Base-by-base conservation (phyloP, 53 echinoderm and acorn worm species). In the Zoroaster sp. region DNA sequence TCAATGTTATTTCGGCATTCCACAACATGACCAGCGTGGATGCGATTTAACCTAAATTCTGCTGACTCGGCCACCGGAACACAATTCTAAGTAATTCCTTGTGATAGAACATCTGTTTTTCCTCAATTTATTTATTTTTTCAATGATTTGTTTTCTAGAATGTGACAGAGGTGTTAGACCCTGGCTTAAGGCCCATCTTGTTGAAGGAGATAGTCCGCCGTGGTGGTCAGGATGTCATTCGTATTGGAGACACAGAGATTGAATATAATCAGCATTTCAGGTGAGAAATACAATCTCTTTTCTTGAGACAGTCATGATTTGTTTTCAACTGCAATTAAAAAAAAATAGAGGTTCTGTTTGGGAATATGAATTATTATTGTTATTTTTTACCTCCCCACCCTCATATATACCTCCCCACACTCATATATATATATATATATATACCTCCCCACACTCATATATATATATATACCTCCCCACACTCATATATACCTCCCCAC, bases 221-320 rank as follows among this genome's bases (percentile, higher is more conserved):
- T 78, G 99, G 99, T 7, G 99, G 91, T 14, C 99, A 96, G 31
- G 99, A 99, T 87, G 90, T 99, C 72, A 99, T 99, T 63, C 94
- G 93, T 55, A 80, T 99, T 11, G 99, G 99, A 34, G 95, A 99
- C 78, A 99, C 99, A 39, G 99, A 96, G 53, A 91, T 96, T 76
- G 99, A 99, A 51, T 96, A 94, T 25, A 99, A 99, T 63, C 95
- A 96, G 12, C 93, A 96, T 68, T 99, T 99, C 92, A 94, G 96
- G 99, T 99, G 52, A 81, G 88, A 0, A 9, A 0, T 20, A 5
- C 18, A 31, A 15, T 41, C 5, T 66, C 3, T 31, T 9, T 39
- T 86, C 14, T 46, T 40, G 12, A 46, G n/a, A 73, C 20, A 40
- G 78, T 41, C 15, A 34, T 55, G 43, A n/a, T n/a, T n/a, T n/a